A percentile compares a stretch with the other conserved stretches of the same genome.
Evolutionary conservation across 2,113 vertebrate genomes (phyloP).

Genomic region (Actenoides lindsayi): DNA sequence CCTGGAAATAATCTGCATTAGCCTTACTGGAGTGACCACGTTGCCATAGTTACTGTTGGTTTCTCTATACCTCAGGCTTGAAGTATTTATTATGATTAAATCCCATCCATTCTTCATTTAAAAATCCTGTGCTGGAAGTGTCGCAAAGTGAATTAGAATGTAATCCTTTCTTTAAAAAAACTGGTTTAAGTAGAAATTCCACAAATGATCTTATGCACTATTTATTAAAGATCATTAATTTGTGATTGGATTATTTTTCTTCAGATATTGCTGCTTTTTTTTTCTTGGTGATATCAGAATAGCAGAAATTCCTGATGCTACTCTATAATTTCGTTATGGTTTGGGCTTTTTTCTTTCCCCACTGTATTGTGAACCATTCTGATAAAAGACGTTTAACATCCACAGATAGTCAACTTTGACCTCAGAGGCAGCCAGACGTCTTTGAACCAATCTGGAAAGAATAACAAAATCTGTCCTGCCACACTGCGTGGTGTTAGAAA

Average conservation of each 20-base stretch:
- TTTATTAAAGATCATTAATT: slow-evolving; percentile 26
- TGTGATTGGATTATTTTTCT: not conserved
- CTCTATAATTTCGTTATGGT: not conserved
- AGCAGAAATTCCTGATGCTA: not conserved
- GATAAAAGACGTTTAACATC: not conserved
- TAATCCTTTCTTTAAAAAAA: not conserved
- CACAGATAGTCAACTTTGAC: not conserved
- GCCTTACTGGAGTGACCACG: slow-evolving; percentile 73
- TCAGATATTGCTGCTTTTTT: not conserved
- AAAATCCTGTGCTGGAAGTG: not conserved
- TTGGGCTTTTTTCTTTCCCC: not conserved
- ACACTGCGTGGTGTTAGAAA: not conserved
- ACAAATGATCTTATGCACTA: not conserved
- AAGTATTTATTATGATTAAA: slow-evolving; percentile 70
- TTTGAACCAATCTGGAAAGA: not conserved
- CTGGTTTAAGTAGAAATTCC: not conserved
- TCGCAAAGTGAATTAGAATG: not conserved
- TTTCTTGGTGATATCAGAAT: not conserved
- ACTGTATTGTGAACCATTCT: not conserved
- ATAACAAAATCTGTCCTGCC: not conserved
- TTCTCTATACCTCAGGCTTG: slow-evolving; percentile 64
- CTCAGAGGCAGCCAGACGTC: not conserved
- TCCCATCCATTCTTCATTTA: not conserved
- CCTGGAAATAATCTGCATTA: slow-evolving; percentile 79
- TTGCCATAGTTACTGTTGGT: slow-evolving; percentile 81